These are phyloP conservation scores for Excalfactoria chinensis DNA, from an alignment of 2,113 vertebrate genomes.

Conservation along the genomic window DNA sequence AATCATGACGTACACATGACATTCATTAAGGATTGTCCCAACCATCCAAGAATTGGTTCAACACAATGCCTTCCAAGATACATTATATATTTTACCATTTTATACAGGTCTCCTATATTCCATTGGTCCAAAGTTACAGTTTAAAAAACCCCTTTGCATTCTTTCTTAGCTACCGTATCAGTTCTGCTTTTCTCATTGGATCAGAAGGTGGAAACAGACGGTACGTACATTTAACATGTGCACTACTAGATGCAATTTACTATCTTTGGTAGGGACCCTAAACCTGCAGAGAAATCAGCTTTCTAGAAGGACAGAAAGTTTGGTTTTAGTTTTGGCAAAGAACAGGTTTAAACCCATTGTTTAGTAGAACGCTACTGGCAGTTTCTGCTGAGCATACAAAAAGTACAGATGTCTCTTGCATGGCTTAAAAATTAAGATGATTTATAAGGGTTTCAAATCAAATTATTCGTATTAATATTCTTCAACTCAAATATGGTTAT, in stretches of 20 bases:
- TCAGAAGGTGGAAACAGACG: slow-evolving; percentile 55
- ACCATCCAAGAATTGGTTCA: neutral
- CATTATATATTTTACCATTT: neutral
- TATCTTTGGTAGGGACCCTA: slow-evolving; percentile 44
- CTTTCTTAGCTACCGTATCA: neutral
- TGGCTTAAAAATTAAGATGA: neutral
- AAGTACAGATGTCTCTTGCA: neutral
- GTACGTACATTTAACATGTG: slow-evolving; percentile 35
- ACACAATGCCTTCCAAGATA: neutral
- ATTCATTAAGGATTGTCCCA: slow-evolving; percentile 66
- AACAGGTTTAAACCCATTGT: neutral
- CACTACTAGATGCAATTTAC: neutral
- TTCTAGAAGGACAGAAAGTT: neutral
- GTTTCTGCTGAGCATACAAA: neutral
- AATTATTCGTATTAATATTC: neutral
- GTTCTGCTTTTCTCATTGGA: neutral
- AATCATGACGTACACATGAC: neutral
- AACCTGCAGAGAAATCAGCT: neutral
- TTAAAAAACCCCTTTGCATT: neutral
- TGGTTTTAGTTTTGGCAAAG: slow-evolving; percentile 55
- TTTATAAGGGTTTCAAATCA: neutral
- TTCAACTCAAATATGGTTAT: neutral
- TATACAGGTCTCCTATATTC: neutral
- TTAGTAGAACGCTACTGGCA: neutral
- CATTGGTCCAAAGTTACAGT: slow-evolving; percentile 12